Percentiles rank a stretch among this genome's conserved stretches.
phyloP scores from a whole-genome alignment of 2,113 vertebrate genomes.

The Phyllostomus discolor region DNA sequence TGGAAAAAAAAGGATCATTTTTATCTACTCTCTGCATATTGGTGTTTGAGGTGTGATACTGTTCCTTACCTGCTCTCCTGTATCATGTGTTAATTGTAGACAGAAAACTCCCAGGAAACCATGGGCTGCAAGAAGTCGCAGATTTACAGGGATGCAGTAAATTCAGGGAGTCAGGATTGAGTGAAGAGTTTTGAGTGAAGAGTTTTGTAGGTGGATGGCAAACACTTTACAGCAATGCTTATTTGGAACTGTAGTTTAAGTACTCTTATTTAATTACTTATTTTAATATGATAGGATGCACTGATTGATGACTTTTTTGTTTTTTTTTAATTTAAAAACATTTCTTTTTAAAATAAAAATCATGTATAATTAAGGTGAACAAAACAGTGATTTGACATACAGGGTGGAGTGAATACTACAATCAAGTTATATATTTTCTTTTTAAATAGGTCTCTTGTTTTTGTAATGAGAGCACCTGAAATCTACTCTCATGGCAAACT shows the following conservation, averaged over 20 bases:
- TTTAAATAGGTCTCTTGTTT: not conserved
- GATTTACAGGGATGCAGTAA: not conserved
- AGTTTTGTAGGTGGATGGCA: not conserved
- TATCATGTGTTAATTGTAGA: not conserved
- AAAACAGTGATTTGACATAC: not conserved
- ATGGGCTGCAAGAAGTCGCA: not conserved
- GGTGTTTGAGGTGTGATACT: not conserved
- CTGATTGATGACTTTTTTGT: not conserved
- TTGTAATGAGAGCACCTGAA: not conserved
- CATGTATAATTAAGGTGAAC: not conserved
- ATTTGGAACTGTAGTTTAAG: not conserved
- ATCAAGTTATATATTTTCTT: not conserved
- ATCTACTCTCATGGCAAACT: not conserved
- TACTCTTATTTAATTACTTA: not conserved
- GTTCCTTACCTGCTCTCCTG: not conserved
- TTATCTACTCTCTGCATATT: not conserved
- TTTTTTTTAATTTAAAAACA: not conserved
- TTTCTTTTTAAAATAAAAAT: not conserved
- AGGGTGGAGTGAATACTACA: not conserved
- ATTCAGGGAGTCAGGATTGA: not conserved
- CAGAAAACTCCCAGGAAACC: not conserved
- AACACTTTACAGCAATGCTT: not conserved
- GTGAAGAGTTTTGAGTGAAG: not conserved
- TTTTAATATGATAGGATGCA: not conserved
- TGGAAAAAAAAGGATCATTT: not conserved